These are phyloP conservation scores for Morelia viridis DNA, from an alignment of 2,797 vertebrate genomes.

Conservation along the genomic window DNA sequence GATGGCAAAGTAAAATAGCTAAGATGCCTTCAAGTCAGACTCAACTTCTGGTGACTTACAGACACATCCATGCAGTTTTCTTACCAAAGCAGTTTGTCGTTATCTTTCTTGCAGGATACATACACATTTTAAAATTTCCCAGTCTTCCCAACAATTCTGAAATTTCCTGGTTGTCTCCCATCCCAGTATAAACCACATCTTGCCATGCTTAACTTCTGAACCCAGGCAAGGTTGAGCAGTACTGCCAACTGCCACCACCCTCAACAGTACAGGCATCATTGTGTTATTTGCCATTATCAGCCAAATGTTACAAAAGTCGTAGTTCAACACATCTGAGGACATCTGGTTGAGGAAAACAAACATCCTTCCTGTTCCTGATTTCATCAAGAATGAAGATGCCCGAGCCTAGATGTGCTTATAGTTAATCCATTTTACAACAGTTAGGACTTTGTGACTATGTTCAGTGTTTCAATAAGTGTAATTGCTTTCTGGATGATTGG, in stretches of 20 bases:
- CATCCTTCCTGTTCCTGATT: background rate
- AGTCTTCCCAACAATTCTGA: background rate
- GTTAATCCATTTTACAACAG: background rate
- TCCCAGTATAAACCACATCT: background rate
- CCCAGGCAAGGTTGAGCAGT: background rate
- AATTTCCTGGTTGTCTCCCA: background rate
- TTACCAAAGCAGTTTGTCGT: background rate
- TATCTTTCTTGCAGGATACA: background rate
- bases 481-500: background rate
- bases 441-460: background rate
- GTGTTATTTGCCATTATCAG: background rate
- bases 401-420: background rate
- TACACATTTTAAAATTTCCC: background rate
- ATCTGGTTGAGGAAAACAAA: background rate
- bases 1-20: background rate
- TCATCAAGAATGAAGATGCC: background rate
- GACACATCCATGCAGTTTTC: background rate
- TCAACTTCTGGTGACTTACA: background rate
- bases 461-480: background rate
- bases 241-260: background rate
- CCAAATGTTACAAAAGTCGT: background rate
- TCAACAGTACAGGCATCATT: background rate
- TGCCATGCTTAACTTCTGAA: background rate
- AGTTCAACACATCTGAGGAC: background rate
- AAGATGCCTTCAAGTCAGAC: background rate